Evolutionary conservation across 2,113 vertebrate species (phyloP), one percentile per base, ranked within the genome.

Genomic region (Chunga burmeisteri): DNA sequence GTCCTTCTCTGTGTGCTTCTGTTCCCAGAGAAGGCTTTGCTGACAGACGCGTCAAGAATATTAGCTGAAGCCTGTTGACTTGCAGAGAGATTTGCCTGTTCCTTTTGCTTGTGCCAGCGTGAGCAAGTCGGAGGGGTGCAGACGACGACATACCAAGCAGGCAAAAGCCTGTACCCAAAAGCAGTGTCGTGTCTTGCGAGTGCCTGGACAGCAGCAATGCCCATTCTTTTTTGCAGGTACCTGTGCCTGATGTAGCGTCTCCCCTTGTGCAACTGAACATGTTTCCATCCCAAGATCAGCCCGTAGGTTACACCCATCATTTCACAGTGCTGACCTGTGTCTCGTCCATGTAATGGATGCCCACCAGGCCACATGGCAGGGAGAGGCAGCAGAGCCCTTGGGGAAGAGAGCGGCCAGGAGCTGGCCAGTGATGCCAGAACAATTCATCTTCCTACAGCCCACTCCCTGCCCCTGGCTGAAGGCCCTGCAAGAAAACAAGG

Each of bases 281-380:
- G 19, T 53, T 77, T 84, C 17, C 47, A 42, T 81, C 22, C 32
- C 50, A 58, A 42, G 32, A 62, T 71, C 29, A 77, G 23, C 27
- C 50, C 83, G 46, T 56, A 53, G 44, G n/a, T 62, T 89, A 75
- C 67, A 94, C 23, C 29, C 18, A 65, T 47, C 8, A 18, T 86
- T 91, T 91, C 55, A 65, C 46, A 84, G 4, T 61, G 53, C 72
- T 11, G 29, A 36, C 36, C 27, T 42, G 32, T 75, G 25, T 46
- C 58, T 80, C 87, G 19, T 40, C 58, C 32, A 7, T 38, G 25
- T 49, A 52, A 47, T 30, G 36, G 62, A 16, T 70, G 34, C 88
- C 16, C 20, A 25, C 34, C 53, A 62, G 46, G 80, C 26, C 34
- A 30, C 0, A 0, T 56, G 71, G 46, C 23, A 53, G 36, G 53